Evolutionary conservation across 2,113 vertebrate species (phyloP).

Genomic region (Rhipidura dahli): DNA sequence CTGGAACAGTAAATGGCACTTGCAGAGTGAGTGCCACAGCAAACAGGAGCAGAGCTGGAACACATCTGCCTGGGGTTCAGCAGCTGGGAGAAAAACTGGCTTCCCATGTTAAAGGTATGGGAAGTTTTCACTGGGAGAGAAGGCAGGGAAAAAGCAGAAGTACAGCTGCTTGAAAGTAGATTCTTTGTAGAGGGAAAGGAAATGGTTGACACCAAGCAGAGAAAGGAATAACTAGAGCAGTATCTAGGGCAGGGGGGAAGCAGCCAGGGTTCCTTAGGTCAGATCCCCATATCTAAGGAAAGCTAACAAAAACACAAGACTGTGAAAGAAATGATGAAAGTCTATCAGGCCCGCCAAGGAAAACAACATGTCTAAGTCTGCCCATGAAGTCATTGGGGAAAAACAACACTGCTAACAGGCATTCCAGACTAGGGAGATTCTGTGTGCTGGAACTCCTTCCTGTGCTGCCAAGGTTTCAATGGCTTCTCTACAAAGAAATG

Average conservation of each 20-base stretch:
- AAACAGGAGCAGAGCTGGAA: not conserved
- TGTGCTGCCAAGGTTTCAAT: not conserved
- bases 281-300: not conserved
- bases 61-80: not conserved
- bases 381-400: not conserved
- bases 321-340: not conserved
- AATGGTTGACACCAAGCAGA: not conserved
- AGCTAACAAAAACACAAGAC: not conserved
- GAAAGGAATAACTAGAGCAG: not conserved
- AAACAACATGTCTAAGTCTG: not conserved
- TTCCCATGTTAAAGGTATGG: not conserved
- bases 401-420: not conserved
- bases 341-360: not conserved
- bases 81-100: not conserved
- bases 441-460: not conserved
- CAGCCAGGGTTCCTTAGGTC: not conserved
- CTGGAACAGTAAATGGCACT: not conserved
- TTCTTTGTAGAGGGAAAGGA: not conserved
- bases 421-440: not conserved
- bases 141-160: not conserved
- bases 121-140: not conserved
- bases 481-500: not conserved
- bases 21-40: not conserved
- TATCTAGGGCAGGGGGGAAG: not conserved
- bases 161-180: not conserved